A percentile compares a stretch with the other conserved stretches of the same genome.
Evolutionary conservation across 2,888 invertebrate genomes (phyloP).

Genomic region (Tiliacea citrago): DNA sequence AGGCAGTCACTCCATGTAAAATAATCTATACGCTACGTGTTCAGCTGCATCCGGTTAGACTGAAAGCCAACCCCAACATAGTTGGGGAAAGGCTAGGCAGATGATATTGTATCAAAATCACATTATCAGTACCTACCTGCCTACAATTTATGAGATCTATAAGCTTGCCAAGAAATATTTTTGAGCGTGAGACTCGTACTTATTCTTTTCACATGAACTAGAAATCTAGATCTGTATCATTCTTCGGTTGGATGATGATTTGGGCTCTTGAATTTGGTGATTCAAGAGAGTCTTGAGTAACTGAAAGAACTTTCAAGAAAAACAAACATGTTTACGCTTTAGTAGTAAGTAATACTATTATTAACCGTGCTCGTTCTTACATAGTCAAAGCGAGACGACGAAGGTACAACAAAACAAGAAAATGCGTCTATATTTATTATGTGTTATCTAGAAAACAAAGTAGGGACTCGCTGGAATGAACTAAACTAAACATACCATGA

Average conservation of each 20-base stretch:
- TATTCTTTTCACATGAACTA: not conserved
- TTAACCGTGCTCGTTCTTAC: not conserved
- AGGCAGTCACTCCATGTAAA: too few species aligned
- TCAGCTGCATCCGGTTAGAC: too few species aligned
- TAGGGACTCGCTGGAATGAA: not conserved
- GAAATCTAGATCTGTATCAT: not conserved
- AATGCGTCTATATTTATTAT: slow-evolving; percentile 4
- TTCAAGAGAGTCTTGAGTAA: not conserved
- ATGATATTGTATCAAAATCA: slow-evolving; percentile 10
- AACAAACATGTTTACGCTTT: slow-evolving; percentile 12
- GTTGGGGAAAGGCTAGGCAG: not conserved
- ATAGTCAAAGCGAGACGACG: slow-evolving; percentile 8
- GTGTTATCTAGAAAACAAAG: slow-evolving; percentile 1
- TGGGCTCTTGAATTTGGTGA: not conserved
- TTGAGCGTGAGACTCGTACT: not conserved
- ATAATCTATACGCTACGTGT: too few species aligned
- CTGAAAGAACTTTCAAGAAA: not conserved
- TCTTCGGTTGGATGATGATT: not conserved
- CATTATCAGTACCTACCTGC: not conserved
- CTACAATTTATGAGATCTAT: not conserved
- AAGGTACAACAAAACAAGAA: not conserved
- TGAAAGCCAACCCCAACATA: too few species aligned
- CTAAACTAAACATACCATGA: not conserved
- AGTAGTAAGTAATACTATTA: not conserved
- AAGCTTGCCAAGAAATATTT: too few species aligned